Evolutionary conservation across 2,888 invertebrate genomes (phyloP).

Genomic region (Pemphredon lugubris): DNA sequence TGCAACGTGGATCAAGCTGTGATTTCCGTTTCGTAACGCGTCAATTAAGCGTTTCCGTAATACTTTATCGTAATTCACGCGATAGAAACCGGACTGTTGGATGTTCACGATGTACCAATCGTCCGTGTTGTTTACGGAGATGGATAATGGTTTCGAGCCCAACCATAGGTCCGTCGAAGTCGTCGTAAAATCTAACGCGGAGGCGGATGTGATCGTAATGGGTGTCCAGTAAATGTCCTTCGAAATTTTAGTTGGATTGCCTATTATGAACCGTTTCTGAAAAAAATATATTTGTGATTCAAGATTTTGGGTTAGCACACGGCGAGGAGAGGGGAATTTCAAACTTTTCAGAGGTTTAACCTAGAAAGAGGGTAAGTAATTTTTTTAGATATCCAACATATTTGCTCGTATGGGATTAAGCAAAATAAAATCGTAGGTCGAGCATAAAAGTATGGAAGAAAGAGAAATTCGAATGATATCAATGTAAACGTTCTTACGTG

Average conservation of each 20-base stretch:
- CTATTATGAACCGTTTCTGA: slow-evolving; percentile 24
- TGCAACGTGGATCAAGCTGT: slow-evolving; percentile 83
- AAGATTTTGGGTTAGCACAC: neutral
- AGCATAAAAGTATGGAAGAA: too few species aligned
- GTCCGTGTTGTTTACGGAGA: slow-evolving; percentile 43
- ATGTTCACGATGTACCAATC: slow-evolving; percentile 74
- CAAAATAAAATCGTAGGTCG: too few species aligned
- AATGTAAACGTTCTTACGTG: too few species aligned
- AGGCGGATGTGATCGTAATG: slow-evolving; percentile 81
- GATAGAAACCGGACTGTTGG: slow-evolving; percentile 83
- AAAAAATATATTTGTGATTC: too few species aligned
- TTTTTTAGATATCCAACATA: too few species aligned
- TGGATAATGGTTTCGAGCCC: slow-evolving; percentile 76
- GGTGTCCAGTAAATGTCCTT: slow-evolving; percentile 80
- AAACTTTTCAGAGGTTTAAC: neutral
- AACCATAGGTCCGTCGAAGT: slow-evolving; percentile 83
- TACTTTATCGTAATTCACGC: slow-evolving; percentile 85
- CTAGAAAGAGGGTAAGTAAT: too few species aligned
- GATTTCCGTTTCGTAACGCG: slow-evolving; percentile 80
- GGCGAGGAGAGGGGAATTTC: neutral
- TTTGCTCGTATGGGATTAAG: too few species aligned
- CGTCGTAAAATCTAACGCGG: slow-evolving; percentile 80
- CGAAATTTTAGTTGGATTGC: rapidly evolving
- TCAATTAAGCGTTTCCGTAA: slow-evolving; percentile 83
- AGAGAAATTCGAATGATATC: too few species aligned